phyloP scores from a whole-genome alignment of 2,797 vertebrate genomes.

The Phataginus tetradactyla region DNA sequence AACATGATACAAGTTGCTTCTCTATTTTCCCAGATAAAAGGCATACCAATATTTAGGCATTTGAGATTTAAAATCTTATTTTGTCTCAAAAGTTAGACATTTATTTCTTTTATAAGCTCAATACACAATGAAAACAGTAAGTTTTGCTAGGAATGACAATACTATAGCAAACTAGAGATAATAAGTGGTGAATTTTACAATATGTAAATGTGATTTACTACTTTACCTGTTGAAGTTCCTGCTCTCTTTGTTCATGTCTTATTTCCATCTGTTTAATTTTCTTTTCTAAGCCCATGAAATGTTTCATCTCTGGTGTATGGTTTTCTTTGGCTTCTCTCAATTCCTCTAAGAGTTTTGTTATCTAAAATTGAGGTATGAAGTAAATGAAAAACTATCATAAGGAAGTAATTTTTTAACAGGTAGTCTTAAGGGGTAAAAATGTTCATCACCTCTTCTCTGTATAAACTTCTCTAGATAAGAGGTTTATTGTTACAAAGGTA shows the following conservation, averaged over 20 bases:
- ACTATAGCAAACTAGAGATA: neutral
- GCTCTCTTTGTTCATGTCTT: constrained; percentile 91
- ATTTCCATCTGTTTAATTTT: constrained; percentile 94
- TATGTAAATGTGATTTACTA: neutral
- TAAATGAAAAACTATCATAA: constrained; percentile 40
- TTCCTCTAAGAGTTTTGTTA: constrained; percentile 92
- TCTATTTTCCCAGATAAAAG: neutral
- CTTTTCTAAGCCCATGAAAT: constrained; percentile 91
- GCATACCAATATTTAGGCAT: neutral
- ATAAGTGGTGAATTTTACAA: neutral
- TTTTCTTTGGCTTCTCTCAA: constrained; percentile 92
- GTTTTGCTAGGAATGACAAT: neutral
- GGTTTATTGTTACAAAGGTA: neutral
- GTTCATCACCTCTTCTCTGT: neutral
- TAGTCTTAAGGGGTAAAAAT: neutral
- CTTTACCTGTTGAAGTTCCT: constrained; percentile 94
- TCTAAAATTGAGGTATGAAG: constrained; percentile 83
- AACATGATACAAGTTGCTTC: neutral
- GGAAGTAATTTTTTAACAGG: constrained; percentile 29
- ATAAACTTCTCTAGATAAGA: neutral
- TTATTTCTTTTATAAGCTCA: constrained; percentile 2
- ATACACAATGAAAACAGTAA: neutral
- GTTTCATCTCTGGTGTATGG: constrained; percentile 93
- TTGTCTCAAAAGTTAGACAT: neutral
- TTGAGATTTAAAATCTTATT: constrained; percentile 41